Evolutionary conservation across 2,113 vertebrate species (phyloP).

Genomic region (Malaclemys terrapin): DNA sequence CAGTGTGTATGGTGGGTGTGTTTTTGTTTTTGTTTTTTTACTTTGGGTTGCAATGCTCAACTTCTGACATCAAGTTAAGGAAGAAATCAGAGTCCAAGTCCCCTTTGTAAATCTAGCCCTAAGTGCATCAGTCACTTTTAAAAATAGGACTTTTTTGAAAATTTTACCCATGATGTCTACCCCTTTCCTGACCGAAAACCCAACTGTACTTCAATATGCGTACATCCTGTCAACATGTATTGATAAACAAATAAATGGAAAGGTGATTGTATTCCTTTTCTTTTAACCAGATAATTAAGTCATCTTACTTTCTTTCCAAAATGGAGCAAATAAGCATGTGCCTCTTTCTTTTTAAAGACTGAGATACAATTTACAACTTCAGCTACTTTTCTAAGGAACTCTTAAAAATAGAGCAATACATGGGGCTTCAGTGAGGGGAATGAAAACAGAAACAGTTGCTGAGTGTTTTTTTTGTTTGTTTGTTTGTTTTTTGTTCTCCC

Average conservation of each 20-base stretch:
- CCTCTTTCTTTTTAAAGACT: slow-evolving; percentile 23
- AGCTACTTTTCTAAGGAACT: background rate
- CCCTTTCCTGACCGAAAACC: slow-evolving; percentile 48
- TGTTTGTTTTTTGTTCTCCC: too few species aligned
- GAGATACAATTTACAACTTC: background rate
- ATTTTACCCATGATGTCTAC: slow-evolving; percentile 21
- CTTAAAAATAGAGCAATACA: background rate
- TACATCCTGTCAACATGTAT: slow-evolving; percentile 60
- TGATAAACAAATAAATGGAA: slow-evolving; percentile 49
- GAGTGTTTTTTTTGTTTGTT: too few species aligned
- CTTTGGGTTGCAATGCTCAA: too few species aligned
- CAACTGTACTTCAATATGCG: slow-evolving; percentile 48
- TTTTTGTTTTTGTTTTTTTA: too few species aligned
- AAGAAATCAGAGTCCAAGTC: too few species aligned
- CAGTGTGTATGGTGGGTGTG: too few species aligned
- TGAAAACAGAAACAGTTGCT: background rate
- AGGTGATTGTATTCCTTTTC: slow-evolving; percentile 55
- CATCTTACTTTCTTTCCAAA: background rate
- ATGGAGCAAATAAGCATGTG: background rate
- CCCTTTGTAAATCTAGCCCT: background rate
- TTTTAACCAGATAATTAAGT: slow-evolving; percentile 68
- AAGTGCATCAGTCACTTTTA: background rate
- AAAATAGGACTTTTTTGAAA: background rate
- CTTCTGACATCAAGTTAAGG: too few species aligned
- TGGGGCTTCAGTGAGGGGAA: too few species aligned